Base-by-base conservation (phyloP, 2,113 vertebrate genomes). In the Lathamus discolor region DNA sequence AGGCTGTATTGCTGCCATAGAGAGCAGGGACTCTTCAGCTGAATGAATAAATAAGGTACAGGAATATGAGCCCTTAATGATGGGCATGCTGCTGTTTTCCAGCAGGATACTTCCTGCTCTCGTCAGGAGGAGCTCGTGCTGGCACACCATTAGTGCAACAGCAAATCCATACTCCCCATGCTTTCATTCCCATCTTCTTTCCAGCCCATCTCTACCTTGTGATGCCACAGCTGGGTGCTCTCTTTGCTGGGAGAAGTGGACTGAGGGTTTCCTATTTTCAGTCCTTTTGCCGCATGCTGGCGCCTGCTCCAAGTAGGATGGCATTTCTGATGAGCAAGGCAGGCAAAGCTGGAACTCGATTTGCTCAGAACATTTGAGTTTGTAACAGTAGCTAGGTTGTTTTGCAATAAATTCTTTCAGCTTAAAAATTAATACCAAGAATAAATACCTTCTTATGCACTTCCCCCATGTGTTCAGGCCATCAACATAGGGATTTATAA, bases 371-470 rank as follows among this genome's bases (percentile, higher is more conserved):
- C 28, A 37, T 41, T 43, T 49, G n/a, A 31, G 35, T 46, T 73
- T 54, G 23, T 44, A 81, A 78, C 28, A 67, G 39, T 17, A 72
- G 48, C 33, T 29, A 59, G 29, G 28, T 61, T 90, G 73, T 66
- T 93, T 95, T 83, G 68, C 68, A 90, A 72, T 64, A 49, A 70
- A 83, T 72, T 76, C 22, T 62, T 91, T 37, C 59, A 70, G 54
- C 44, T 88, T 93, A 90, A 79, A 87, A 80, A 93, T 80, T 90
- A 90, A 95, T 90, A 35, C 39, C 48, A 49, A 73, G 63, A 76
- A 88, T 73, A 95, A 95, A 95, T 57, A 88, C 28, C 67, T 93
- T 51, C 63, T 94, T 80, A 76, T 85, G 44, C n/a, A 49, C 74
- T 75, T 87, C 51, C 49, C 22, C 63, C 95, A 46, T 74, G 46